Percentiles rank a stretch among this genome's conserved stretches.
Evolutionary conservation across 2,797 vertebrate species (phyloP).

Genomic region (Sciurus carolinensis): DNA sequence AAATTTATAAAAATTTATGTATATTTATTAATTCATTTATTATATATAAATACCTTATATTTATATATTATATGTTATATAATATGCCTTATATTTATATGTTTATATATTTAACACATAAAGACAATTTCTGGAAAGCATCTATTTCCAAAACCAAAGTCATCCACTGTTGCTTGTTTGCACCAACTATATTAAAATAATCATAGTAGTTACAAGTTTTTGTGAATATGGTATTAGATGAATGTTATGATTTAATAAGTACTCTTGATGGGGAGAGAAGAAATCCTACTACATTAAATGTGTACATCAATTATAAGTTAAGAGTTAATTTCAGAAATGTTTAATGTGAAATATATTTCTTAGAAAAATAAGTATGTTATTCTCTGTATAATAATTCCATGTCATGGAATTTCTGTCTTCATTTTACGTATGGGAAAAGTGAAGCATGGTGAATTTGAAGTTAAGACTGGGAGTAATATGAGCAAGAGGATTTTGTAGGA

Average conservation of each 20-base stretch:
- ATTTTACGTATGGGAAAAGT: background rate
- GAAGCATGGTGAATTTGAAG: background rate
- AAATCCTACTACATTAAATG: background rate
- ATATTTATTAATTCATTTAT: no score
- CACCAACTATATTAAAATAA: background rate
- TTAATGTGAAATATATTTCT: background rate
- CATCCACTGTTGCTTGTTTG: slow-evolving; percentile 6
- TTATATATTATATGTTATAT: no score
- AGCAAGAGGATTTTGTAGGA: background rate
- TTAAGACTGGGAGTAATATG: background rate
- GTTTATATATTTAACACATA: background rate
- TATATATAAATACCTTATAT: no score
- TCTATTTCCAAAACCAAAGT: slow-evolving; percentile 6
- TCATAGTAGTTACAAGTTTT: background rate
- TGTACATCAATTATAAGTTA: background rate
- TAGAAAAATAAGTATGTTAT: background rate
- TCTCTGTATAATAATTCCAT: background rate
- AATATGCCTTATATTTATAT: background rate
- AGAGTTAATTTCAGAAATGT: slow-evolving; percentile 48
- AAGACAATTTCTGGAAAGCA: slow-evolving; percentile 23
- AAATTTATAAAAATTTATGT: no score
- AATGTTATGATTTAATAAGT: background rate
- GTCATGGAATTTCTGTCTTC: background rate
- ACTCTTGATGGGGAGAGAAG: background rate
- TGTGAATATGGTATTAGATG: background rate